Percentiles rank a stretch among this genome's conserved stretches.
Conservation (phyloP, 2,888 invertebrate genomes). For the Thelaira solivaga region DNA sequence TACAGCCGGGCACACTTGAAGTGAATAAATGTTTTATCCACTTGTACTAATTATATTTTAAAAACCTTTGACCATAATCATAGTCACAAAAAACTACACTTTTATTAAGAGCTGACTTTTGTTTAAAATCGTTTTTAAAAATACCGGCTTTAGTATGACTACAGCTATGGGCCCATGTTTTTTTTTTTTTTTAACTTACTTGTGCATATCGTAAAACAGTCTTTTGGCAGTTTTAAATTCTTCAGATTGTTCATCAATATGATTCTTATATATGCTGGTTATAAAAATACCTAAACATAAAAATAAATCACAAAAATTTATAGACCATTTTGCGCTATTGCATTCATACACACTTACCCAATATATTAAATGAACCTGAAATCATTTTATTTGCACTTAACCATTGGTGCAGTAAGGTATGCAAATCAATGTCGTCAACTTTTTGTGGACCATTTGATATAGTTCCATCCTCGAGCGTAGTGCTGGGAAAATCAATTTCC, state of each 20-base stretch:
- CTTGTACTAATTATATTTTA: too few relatives aligned
- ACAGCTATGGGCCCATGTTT: neutral
- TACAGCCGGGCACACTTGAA: too few relatives aligned
- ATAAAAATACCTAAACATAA: conserved; percentile 82
- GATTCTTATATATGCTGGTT: conserved; percentile 82
- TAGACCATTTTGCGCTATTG: neutral
- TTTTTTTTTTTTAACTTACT: conserved; percentile 63
- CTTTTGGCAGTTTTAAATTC: conserved; percentile 69
- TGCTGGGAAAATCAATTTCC: conserved; percentile 72
- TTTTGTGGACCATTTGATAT: conserved; percentile 55
- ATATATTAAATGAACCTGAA: conserved; percentile 91
- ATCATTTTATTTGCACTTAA: conserved; percentile 92
- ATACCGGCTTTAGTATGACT: too few relatives aligned
- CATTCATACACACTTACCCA: conserved; percentile 79
- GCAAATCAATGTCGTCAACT: conserved; percentile 70
- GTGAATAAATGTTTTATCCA: too few relatives aligned
- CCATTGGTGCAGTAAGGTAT: conserved; percentile 81
- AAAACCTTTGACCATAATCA: too few relatives aligned
- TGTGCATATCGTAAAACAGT: conserved; percentile 70
- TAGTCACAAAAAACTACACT: too few relatives aligned
- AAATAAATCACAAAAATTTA: neutral
- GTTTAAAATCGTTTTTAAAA: too few relatives aligned
- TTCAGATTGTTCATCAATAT: conserved; percentile 76
- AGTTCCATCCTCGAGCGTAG: conserved; percentile 63
- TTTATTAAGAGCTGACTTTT: too few relatives aligned